Conservation (phyloP, 2,797 vertebrate genomes). For the Gobio occitaniae region DNA sequence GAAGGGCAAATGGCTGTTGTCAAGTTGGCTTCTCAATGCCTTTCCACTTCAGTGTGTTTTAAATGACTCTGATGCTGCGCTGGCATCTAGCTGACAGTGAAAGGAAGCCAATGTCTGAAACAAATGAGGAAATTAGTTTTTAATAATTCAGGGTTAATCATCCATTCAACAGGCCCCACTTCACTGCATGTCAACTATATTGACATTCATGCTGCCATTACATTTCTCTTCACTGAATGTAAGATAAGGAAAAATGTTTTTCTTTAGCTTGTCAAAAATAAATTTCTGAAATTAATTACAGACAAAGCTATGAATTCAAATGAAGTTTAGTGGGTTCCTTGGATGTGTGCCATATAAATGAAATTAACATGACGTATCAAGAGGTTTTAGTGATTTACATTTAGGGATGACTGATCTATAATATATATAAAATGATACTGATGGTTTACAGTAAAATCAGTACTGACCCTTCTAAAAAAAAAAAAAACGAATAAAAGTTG, state of each 20-base stretch:
- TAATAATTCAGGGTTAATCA: slow-evolving; percentile 67
- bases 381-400: not conserved
- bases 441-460: not conserved
- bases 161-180: slow-evolving; percentile 65
- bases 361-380: not conserved
- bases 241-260: slow-evolving; percentile 17
- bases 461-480: not conserved
- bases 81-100: slow-evolving; percentile 44
- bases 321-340: not conserved
- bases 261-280: slow-evolving; percentile 18
- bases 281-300: not conserved
- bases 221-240: slow-evolving; percentile 58
- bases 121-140: slow-evolving; percentile 58
- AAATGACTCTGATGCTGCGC: slow-evolving; percentile 33
- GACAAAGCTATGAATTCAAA: slow-evolving; percentile 15
- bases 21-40: slow-evolving; percentile 34
- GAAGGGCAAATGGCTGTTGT: slow-evolving; percentile 39
- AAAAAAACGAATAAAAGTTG: not conserved
- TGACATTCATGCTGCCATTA: slow-evolving; percentile 58
- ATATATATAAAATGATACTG: not conserved
- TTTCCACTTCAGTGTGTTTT: slow-evolving; percentile 39
- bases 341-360: not conserved
- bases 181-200: slow-evolving; percentile 52
- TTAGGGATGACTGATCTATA: not conserved
- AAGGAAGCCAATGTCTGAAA: slow-evolving; percentile 60